Conservation (phyloP, 2,888 invertebrate genomes). For the Torymus texanus region DNA sequence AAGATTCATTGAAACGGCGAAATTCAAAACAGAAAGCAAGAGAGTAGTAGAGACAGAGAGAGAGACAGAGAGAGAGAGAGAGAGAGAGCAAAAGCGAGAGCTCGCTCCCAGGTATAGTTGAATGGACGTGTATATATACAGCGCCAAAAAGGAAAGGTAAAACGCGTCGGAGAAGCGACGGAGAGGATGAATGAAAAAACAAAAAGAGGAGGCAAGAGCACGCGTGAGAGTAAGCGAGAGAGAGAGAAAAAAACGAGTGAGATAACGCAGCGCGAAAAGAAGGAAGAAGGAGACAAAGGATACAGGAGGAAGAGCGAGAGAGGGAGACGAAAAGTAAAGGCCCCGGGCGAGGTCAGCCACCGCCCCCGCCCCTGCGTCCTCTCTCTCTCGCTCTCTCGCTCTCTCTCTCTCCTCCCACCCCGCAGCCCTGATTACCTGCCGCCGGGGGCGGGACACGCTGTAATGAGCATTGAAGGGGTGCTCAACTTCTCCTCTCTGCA, state of each 20-base stretch:
- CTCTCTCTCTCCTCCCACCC: conserved; percentile 63
- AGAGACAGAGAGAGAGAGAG: conserved; percentile 2
- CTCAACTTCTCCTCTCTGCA: conserved; percentile 66
- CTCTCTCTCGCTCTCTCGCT: conserved; percentile 61
- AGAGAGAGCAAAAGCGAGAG: background rate
- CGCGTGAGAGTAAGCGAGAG: conserved; percentile 18
- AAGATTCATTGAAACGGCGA: conserved; percentile 50
- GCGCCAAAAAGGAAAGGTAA: conserved; percentile 44
- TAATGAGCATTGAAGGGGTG: conserved; percentile 74
- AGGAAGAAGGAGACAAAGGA: conserved; percentile 55
- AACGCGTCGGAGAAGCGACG: conserved; percentile 20
- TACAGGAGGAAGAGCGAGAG: conserved; percentile 35
- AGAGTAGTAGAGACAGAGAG: no score
- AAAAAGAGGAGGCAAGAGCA: conserved; percentile 21
- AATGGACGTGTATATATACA: conserved; percentile 34
- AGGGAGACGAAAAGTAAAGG: conserved; percentile 65
- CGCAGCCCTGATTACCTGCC: conserved; percentile 72
- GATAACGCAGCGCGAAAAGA: conserved; percentile 7
- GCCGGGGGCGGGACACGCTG: conserved; percentile 73
- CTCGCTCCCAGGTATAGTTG: conserved; percentile 65
- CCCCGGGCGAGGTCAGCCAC: conserved; percentile 74
- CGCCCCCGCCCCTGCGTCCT: conserved; percentile 66
- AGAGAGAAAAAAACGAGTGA: conserved; percentile 14
- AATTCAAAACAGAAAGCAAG: conserved; percentile 44
- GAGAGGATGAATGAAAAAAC: conserved; percentile 50